A percentile compares a stretch with the other conserved stretches of the same genome.
Evolutionary conservation across 2,113 vertebrate genomes (phyloP).

Genomic region (Colius striatus): DNA sequence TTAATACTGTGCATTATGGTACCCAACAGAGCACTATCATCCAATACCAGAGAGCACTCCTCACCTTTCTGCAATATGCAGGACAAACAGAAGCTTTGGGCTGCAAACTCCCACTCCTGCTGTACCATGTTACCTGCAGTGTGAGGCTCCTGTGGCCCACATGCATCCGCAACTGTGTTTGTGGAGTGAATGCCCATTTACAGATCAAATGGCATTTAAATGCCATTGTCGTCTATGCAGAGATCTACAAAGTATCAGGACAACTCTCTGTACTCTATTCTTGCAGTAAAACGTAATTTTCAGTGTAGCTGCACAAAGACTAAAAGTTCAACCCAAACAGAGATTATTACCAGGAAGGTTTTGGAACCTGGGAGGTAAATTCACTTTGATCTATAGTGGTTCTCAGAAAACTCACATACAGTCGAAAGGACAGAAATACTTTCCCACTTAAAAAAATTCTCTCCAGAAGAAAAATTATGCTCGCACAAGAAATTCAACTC

Average conservation of each 20-base stretch:
- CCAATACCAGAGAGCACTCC: background rate
- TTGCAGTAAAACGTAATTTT: slow-evolving; percentile 15
- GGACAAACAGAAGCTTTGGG: background rate
- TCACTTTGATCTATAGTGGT: background rate
- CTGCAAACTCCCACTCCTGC: background rate
- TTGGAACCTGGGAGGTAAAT: slow-evolving; percentile 5
- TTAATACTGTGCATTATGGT: background rate
- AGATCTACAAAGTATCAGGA: background rate
- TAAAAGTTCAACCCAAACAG: background rate
- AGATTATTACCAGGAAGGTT: background rate
- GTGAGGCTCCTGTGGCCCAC: fast-evolving
- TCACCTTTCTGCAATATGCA: background rate
- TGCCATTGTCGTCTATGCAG: background rate
- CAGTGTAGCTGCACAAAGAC: background rate
- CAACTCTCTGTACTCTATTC: background rate
- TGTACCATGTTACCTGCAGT: background rate
- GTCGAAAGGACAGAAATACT: background rate
- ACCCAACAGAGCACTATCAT: background rate
- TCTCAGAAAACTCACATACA: background rate
- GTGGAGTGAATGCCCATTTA: background rate
- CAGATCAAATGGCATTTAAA: background rate
- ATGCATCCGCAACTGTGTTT: fast-evolving
- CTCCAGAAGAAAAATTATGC: slow-evolving; percentile 2
- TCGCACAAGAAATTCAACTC: background rate
- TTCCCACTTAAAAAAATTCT: background rate